Evolutionary conservation across 2,888 invertebrate genomes (phyloP), one percentile per base, ranked within the genome.

Genomic region (Corbicula japonica): DNA sequence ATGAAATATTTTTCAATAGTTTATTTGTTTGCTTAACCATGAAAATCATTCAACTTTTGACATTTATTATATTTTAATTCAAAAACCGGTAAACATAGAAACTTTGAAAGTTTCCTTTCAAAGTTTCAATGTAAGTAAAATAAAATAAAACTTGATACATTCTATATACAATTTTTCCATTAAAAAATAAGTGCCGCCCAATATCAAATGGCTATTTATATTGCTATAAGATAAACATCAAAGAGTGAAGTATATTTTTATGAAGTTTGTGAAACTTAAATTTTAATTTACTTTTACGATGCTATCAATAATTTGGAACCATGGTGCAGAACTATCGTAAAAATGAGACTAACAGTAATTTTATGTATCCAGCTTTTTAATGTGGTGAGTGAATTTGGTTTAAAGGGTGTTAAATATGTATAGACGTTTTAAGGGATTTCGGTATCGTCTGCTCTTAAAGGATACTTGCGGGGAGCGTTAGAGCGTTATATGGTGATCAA

Each of bases 41-140:
- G 68, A 73, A 46, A 62, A 48, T 32, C 38, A 56, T 62, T 68
- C 58, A 62, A 35, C 38, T 28, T 68, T 21, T 77, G 72, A 77
- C 77, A 68, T 77, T 77, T 77, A 77, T 71, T 38, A 61, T 68
- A 54, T 48, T 75, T 75, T 75, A 56, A 54, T 46, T 50, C 48
- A 69, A 58, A 69, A 69, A 46, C 2, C 44, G 32, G 41, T 54
- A 72, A 72, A 72, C 63, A 72, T 21, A 26, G 54, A 63, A 69
- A 69, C 48, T 65, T 61, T 48, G 18, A 60, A 70, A 61, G 50
- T 60, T 70, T 60, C 61, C 28, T 63, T 72, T 72, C 30, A 54
- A 72, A 34, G 18, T 72, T 73, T 60, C 61, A 61, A 52, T 41
- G 50, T 61, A 71, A 38, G 62, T 41, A 44, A 60, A 63, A 63